Conservation (phyloP, 2,888 invertebrate species). For the Chrysolina oricalcia region DNA sequence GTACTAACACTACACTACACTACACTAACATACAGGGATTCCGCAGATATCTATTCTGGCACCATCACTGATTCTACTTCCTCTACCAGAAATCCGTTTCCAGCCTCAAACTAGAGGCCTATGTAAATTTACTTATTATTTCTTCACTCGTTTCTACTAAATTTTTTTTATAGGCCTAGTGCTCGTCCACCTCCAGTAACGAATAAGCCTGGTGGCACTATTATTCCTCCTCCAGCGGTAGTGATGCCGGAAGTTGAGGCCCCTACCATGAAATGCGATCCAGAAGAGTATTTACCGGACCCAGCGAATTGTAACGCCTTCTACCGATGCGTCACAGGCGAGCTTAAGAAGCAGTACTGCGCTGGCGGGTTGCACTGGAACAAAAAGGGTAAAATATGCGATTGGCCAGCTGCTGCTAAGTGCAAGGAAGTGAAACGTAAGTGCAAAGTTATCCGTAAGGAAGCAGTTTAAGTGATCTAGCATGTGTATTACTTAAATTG, state of each 20-base stretch:
- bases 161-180: slow-evolving; percentile 35
- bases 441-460: slow-evolving; percentile 23
- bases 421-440: slow-evolving; percentile 73
- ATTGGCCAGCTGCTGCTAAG: slow-evolving; percentile 86
- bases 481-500: no score
- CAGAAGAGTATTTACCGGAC: slow-evolving; percentile 76
- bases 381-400: slow-evolving; percentile 78
- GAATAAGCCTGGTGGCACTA: slow-evolving; percentile 48
- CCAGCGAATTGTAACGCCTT: slow-evolving; percentile 83
- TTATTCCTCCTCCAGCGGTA: slow-evolving; percentile 71
- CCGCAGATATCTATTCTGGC: no score
- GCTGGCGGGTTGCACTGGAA: slow-evolving; percentile 90
- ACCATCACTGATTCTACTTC: no score
- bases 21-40: no score
- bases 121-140: neutral
- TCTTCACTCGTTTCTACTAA: neutral
- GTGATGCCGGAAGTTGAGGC: slow-evolving; percentile 70
- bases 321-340: slow-evolving; percentile 83
- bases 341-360: slow-evolving; percentile 82
- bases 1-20: no score
- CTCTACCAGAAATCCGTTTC: neutral
- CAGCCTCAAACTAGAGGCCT: no score
- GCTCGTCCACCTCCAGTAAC: slow-evolving; percentile 23
- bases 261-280: slow-evolving; percentile 67
- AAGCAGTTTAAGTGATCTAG: no score